These are phyloP conservation scores for Semicossyphus pulcher DNA, from an alignment of 2,113 vertebrate species.

Conservation along the genomic window DNA sequence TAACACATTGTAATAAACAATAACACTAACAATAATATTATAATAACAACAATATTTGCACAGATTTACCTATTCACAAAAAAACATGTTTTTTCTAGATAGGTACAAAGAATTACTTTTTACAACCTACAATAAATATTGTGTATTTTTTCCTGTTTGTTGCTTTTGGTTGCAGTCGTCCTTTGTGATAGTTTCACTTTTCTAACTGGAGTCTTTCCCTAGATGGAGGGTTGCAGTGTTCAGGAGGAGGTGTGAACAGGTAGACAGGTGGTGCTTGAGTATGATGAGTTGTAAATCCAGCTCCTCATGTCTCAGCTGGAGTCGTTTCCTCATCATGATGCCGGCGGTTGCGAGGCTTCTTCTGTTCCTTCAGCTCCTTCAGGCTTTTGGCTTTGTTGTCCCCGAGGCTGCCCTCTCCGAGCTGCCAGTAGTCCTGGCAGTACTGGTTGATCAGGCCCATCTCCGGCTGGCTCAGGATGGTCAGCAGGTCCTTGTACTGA, in stretches of 20 bases:
- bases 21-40: conserved; percentile 82
- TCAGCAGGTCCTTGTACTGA: conserved; percentile 95
- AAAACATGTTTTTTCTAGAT: conserved; percentile 78
- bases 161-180: conserved; percentile 60
- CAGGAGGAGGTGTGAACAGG: conserved; percentile 44
- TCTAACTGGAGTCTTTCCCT: conserved; percentile 66
- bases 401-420: conserved; percentile 82
- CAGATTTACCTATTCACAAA: conserved; percentile 86
- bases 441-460: conserved; percentile 99
- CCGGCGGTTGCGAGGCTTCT: conserved; percentile 95
- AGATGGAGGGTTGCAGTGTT: conserved; percentile 59
- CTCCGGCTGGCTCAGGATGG: conserved; percentile 95
- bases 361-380: conserved; percentile 94
- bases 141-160: conserved; percentile 72
- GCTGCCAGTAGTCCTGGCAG: conserved; percentile 98
- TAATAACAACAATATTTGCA: conserved; percentile 84
- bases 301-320: conserved; percentile 90
- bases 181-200: conserved; percentile 37
- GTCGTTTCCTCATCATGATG: conserved; percentile 90
- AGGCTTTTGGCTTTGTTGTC: conserved; percentile 84
- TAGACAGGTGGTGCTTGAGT: conserved; percentile 33
- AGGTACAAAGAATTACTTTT: conserved; percentile 88
- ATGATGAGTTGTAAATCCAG: background rate
- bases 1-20: conserved; percentile 82
- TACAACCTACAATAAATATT: conserved; percentile 96